Conservation (phyloP, 2,888 invertebrate species). For the Brachyptera risi region DNA sequence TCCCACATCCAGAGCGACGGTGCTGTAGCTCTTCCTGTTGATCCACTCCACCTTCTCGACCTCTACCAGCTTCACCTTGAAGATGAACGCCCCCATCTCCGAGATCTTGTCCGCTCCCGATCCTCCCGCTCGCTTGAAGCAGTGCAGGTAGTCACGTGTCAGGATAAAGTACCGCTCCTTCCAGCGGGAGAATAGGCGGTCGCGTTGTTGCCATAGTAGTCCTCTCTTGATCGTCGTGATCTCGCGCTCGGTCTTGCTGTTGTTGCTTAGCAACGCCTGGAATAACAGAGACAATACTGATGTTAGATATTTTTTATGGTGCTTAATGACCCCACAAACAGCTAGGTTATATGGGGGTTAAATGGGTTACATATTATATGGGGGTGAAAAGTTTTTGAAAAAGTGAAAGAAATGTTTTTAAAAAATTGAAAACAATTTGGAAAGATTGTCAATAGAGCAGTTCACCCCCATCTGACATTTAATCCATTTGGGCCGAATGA, state of each 20-base stretch:
- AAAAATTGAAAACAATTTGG: too few relatives aligned
- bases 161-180: conserved; percentile 63
- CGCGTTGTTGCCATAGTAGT: conserved; percentile 60
- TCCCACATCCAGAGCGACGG: conserved; percentile 52
- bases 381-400: too few relatives aligned
- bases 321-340: too few relatives aligned
- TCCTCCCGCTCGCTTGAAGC: conserved; percentile 57
- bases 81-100: conserved; percentile 64
- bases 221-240: conserved; percentile 55
- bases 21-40: conserved; percentile 59
- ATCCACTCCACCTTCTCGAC: conserved; percentile 63
- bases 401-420: too few relatives aligned
- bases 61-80: conserved; percentile 61
- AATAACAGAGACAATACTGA: not conserved
- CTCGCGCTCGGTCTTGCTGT: conserved; percentile 41
- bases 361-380: too few relatives aligned
- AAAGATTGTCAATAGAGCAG: too few relatives aligned
- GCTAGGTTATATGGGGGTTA: too few relatives aligned
- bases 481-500: too few relatives aligned
- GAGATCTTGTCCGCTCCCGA: conserved; percentile 52
- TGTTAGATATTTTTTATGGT: too few relatives aligned
- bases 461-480: too few relatives aligned
- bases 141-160: conserved; percentile 61
- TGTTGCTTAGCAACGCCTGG: conserved; percentile 22
- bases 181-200: conserved; percentile 61